Evolutionary conservation across 1,140 invertebrate genomes (phyloP).

Genomic region (Linepithema humile): DNA sequence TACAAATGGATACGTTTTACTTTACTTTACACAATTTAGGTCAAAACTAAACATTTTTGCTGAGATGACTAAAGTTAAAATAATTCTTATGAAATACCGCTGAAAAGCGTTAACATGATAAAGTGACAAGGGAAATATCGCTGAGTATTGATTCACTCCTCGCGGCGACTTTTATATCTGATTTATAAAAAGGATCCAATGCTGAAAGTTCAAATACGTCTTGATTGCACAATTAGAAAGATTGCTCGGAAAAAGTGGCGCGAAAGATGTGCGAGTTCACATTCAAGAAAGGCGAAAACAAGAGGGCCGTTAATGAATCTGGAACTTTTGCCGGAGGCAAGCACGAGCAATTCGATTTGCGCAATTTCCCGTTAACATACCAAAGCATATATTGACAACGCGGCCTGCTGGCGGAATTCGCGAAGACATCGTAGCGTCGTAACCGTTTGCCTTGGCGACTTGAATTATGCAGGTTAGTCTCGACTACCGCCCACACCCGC

Average conservation of each 20-base stretch:
- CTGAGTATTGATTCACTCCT: too few species aligned
- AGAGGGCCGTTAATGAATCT: background rate
- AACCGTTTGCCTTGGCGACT: conserved; percentile 41
- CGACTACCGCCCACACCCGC: background rate
- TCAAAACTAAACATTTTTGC: too few species aligned
- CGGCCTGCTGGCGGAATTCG: background rate
- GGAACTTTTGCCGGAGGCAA: background rate
- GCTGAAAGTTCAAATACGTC: too few species aligned
- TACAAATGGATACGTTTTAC: background rate
- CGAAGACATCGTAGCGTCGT: conserved; percentile 21
- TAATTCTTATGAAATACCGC: too few species aligned
- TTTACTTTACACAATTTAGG: too few species aligned
- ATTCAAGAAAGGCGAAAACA: background rate
- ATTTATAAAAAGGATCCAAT: too few species aligned
- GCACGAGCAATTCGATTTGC: background rate
- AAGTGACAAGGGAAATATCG: too few species aligned
- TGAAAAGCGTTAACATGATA: too few species aligned
- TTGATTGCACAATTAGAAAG: background rate
- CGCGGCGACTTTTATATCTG: too few species aligned
- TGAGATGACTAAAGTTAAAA: too few species aligned
- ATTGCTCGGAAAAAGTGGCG: background rate
- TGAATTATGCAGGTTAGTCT: conserved; percentile 43
- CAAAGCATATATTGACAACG: conserved; percentile 19
- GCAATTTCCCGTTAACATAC: background rate
- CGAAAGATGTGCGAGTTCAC: background rate